Conservation (phyloP, 2,113 vertebrate genomes). For the Dendropsophus ebraccatus region DNA sequence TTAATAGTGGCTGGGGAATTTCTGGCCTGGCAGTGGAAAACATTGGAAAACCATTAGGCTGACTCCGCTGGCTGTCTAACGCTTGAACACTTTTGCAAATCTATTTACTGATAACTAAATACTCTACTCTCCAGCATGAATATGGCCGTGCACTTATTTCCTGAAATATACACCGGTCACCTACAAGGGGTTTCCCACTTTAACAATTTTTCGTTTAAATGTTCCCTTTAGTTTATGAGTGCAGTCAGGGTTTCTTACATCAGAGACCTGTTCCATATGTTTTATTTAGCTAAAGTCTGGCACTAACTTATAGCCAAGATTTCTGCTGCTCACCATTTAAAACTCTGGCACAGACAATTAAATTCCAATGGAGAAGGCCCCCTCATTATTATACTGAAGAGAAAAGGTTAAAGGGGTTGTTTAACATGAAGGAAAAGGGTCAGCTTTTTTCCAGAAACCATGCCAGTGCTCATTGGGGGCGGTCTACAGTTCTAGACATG, state of each 20-base stretch:
- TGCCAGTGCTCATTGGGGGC: background rate
- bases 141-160: background rate
- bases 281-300: background rate
- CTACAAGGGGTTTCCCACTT: background rate
- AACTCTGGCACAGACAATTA: background rate
- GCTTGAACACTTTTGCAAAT: slow-evolving; percentile 5
- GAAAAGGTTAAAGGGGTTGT: background rate
- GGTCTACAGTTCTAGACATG: background rate
- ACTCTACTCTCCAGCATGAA: background rate
- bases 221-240: background rate
- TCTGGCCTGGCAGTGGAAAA: slow-evolving; percentile 25
- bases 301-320: background rate
- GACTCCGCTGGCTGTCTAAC: slow-evolving; percentile 15
- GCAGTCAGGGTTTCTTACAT: background rate
- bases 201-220: background rate
- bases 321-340: background rate
- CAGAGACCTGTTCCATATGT: background rate
- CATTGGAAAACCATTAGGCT: slow-evolving; percentile 32
- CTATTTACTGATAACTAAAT: slow-evolving; percentile 1
- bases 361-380: background rate
- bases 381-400: background rate
- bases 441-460: background rate
- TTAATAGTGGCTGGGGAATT: slow-evolving; percentile 42
- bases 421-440: background rate
- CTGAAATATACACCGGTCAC: background rate